A percentile compares a stretch with the other conserved stretches of the same genome.
Conservation (phyloP, 2,888 invertebrate genomes). For the Bruchidius siliquastri region DNA sequence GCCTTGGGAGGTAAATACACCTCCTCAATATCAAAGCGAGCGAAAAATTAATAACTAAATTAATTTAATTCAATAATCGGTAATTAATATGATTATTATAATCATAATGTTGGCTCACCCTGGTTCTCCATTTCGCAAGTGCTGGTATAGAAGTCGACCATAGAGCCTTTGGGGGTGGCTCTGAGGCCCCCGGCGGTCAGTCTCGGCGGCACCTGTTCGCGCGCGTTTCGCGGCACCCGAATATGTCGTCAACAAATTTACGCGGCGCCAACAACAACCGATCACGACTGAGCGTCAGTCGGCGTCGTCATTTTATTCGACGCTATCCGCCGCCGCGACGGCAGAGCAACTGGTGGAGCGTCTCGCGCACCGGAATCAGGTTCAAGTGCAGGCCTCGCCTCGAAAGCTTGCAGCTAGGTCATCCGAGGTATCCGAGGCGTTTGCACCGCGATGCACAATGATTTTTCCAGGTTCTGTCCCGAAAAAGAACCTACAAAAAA, state of each 20-base stretch:
- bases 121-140: slow-evolving; percentile 23
- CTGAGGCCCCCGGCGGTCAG: neutral
- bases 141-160: slow-evolving; percentile 19
- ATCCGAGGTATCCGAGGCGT: neutral
- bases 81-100: no score
- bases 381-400: neutral
- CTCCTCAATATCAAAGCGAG: no score
- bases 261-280: neutral
- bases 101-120: slow-evolving; percentile 10
- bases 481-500: no score
- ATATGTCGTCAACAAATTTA: no score
- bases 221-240: neutral
- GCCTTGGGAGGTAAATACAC: no score
- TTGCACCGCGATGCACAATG: no score
- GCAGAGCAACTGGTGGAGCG: neutral
- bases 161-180: slow-evolving; percentile 2
- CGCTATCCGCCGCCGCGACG: neutral
- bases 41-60: no score
- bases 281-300: neutral
- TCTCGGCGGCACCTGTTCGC: neutral
- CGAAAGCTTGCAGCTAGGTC: neutral
- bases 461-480: no score
- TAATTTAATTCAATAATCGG: no score
- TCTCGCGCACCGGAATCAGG: neutral
- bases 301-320: neutral